Percentiles rank a stretch among this genome's conserved stretches.
phyloP scores from a whole-genome alignment of 2,113 vertebrate species.

The Taxidea taxus region DNA sequence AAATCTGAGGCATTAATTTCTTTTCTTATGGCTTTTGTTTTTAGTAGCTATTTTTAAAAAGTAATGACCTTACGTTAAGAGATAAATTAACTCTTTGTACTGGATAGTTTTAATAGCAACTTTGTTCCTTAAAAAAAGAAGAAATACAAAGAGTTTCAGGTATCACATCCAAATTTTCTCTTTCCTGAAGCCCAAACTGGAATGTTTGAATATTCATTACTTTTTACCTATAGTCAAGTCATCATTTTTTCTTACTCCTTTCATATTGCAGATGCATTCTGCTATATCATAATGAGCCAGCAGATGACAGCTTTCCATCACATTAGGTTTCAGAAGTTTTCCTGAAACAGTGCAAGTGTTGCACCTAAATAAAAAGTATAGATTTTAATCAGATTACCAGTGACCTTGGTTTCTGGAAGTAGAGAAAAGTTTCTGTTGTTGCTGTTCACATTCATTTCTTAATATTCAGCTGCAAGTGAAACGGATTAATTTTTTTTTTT shows the following conservation, averaged over 20 bases:
- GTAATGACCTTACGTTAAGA: not conserved
- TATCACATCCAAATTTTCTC: conserved; percentile 11
- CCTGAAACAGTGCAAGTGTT: not conserved
- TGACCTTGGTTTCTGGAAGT: conserved; percentile 2
- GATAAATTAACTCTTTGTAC: not conserved
- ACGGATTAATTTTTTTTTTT: conserved; percentile 16
- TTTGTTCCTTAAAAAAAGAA: not conserved
- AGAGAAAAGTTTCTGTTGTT: not conserved
- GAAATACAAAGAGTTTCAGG: not conserved
- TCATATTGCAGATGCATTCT: not conserved
- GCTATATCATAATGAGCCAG: not conserved
- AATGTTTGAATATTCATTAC: conserved; percentile 8
- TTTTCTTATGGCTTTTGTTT: conserved; percentile 22
- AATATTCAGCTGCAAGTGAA: not conserved
- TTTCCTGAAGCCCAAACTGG: not conserved
- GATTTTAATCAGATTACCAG: conserved; percentile 24
- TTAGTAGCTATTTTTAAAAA: not conserved
- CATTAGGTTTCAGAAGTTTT: conserved; percentile 13
- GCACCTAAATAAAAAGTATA: conserved; percentile 7
- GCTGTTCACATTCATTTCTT: not conserved
- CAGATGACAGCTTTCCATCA: not conserved
- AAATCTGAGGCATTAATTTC: not conserved
- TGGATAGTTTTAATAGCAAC: not conserved
- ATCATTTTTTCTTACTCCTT: not conserved
- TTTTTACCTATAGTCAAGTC: conserved; percentile 18